Base-by-base conservation (phyloP, 37 sponge, comb jelly and placozoan genomes). In the Oopsacas minuta region DNA sequence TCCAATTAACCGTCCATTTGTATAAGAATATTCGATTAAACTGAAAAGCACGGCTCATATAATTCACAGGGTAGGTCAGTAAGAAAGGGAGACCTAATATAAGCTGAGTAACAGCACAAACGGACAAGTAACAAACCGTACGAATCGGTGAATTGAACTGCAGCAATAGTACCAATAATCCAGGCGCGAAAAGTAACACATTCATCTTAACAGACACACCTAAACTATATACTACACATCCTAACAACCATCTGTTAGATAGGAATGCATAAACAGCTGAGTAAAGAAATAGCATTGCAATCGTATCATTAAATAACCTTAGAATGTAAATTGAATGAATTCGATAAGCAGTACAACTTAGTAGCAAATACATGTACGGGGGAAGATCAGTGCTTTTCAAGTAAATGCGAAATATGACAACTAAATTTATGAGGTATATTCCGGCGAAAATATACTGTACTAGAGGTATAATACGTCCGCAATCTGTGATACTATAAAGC, bases 201-300 rank as follows among this genome's bases (percentile, higher is more conserved):
- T 94, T 97, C 98, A 97, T 97, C 84, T 97, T 97, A 10, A 97
- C 88, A 0, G 95, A 94, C 32, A 97, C 98, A 35, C 95, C 98
- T 36, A 97, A 52, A 52, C 98, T 95, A 86, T 84, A 96, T 17
- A 91, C 8, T n/a, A 52, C 75, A 88, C 94, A 94, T 30, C 90
- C 97, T 37, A 39, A 32, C 0, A 49, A 84, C 98, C 98, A 97
- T 81, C 61, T 37, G 81, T 83, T 37, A 36, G 86, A 20, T 0
- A 97, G 0, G 37, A 94, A 86, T 1, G 85, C 32, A 37, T 83
- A 52, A 0, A 93, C 39, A 12, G 98, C 85, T 15, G 85, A 15
- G 84, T 97, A 92, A 39, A 94, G 86, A 0, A 94, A 86, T 38
- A 91, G 25, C 89, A 94, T 97, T 46, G 95, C 98, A 35, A 97